Base-by-base conservation (phyloP, 1,140 invertebrate genomes). In the Hycleus phaleratus region DNA sequence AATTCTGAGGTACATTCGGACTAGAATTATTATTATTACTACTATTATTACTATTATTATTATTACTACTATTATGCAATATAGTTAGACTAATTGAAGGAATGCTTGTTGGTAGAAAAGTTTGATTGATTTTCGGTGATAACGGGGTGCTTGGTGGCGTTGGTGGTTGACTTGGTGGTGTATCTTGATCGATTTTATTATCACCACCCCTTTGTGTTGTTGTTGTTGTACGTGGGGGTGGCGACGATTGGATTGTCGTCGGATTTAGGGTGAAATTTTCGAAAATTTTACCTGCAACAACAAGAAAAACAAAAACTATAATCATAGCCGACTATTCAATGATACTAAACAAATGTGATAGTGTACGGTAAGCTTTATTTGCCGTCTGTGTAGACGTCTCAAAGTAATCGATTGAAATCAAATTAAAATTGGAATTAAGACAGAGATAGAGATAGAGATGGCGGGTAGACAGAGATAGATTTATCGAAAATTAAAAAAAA, bases 131-230 rank as follows among this genome's bases (percentile, higher is more conserved):
- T 63, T 71, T 71, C n/a, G 72, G 71, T 3, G 71, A 73, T 6
- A 73, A 61, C 8, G 72, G 72, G 3, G 72, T 74, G 9, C 69
- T 70, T 3, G 72, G 72, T 1, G 72, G 72, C 3, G 72, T 74
- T 3, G 72, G 72, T 0, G 72, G 72, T 59, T 73, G 70, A n/a
- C 59, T 63, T 4, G 68, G 67, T n/a, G 71, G 68, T 6, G 64
- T 64, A 12, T 48, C 55, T 32, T 40, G 46, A 26, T 52, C 50
- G 26, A 46, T 42, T 48, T 51, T 60, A 26, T 18, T 38, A 8
- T 4, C n/a, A 32, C 7, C 32, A 32, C 32, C 7, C 4, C 4
- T 32, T 32, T 4, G 4, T 32, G 32, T 5, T 3, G 72, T 70
- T 1, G 72, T 71, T 0, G 71, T 70, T 58, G 72, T 68, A 8